These are phyloP conservation scores for Hydraecia micacea DNA, from an alignment of 2,888 invertebrate genomes.

Conservation along the genomic window DNA sequence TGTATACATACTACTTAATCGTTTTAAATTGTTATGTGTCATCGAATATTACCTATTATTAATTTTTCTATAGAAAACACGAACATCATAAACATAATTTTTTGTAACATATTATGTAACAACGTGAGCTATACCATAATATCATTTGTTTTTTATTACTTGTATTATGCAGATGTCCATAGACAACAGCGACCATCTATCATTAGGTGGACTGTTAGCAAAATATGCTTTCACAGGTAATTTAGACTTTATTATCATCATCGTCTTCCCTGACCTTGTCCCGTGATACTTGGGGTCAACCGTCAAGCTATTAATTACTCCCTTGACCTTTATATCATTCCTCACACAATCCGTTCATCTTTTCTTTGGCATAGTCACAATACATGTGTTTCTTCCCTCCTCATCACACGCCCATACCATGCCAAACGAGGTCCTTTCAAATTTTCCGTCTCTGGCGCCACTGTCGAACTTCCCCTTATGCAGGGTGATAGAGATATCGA, in stretches of 20 bases:
- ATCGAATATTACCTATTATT: constrained; percentile 7
- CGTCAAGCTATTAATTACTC: too few relatives aligned
- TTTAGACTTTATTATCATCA: neutral
- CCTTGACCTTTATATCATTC: too few relatives aligned
- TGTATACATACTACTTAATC: neutral
- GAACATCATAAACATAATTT: constrained; percentile 3
- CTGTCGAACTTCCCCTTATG: too few relatives aligned
- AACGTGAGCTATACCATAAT: constrained; percentile 13
- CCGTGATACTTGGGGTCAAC: too few relatives aligned
- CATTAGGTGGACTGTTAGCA: neutral
- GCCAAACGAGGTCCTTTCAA: too few relatives aligned
- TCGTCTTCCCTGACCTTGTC: too few relatives aligned
- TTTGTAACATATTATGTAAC: constrained; percentile 35
- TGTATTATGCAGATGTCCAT: neutral
- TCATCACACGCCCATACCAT: too few relatives aligned
- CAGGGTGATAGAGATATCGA: too few relatives aligned
- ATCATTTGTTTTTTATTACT: constrained; percentile 8
- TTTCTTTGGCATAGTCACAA: too few relatives aligned
- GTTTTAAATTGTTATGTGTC: constrained; percentile 20
- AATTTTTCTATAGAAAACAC: neutral
- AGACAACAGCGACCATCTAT: neutral
- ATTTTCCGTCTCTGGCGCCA: too few relatives aligned
- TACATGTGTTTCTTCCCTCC: too few relatives aligned
- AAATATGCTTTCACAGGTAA: constrained; percentile 1
- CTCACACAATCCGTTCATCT: too few relatives aligned